Base-by-base conservation (phyloP, 2,888 invertebrate genomes). In the Stenolophus ochropezus region DNA sequence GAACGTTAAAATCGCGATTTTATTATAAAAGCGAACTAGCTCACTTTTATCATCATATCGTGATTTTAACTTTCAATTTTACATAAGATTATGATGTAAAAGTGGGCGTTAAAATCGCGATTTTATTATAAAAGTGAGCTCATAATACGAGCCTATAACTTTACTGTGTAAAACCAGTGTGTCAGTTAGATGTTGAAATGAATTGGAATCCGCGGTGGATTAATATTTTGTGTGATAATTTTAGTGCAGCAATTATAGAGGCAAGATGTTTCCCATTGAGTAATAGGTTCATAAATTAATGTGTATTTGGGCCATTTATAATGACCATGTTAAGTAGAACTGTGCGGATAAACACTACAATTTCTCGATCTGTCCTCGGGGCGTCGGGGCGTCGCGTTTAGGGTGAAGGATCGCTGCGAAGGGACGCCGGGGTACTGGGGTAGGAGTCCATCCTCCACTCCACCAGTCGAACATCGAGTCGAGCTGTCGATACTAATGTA, bases 401-500 rank as follows among this genome's bases (percentile, higher is more conserved):
- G 61, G 61, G 16, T 65, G 61, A 65, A 65, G 27, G 61, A 65
- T 65, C 27, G 61, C 14, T 47, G 4, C 27, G 27, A 1, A 42
- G 0, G 6, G 33, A 1, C 33, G 33, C 33, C 11, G 33, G 33
- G 33, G 11, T 42, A 11, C 33, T 42, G 33, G 1, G 33, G 25
- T n/a, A 23, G 27, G 23, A n/a, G 25, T 33, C 25, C 27, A 11
- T 65, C 25, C n/a, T 1, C n/a, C 25, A 3, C 25, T 25, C 11
- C 25, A 8, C 18, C 33, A 4, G 16, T 53, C n/a, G n/a, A 2
- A 8, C 33, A 33, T 42, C 11, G 33, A 42, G 58, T 58, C 27
- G 61, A 77, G 61, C 77, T 77, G 77, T 77, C 77, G 77, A 77
- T 77, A 77, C 77, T 77, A 77, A 77, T 77, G 77, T 77, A 77